Base-by-base conservation (phyloP, 2,113 vertebrate genomes). In the Trichechus manatus region DNA sequence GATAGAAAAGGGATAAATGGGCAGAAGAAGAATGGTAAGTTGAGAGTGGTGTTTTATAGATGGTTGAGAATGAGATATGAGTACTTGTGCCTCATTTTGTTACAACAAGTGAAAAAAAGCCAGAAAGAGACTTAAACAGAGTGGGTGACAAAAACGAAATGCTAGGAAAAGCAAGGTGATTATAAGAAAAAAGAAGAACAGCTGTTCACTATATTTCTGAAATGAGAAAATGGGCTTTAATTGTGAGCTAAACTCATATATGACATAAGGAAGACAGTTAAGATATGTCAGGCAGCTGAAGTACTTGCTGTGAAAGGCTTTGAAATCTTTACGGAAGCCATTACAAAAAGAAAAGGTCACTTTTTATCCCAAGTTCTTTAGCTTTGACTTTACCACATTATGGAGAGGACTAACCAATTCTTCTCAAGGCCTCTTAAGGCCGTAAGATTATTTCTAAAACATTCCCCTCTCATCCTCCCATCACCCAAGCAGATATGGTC, bases 361-460 rank as follows among this genome's bases (percentile, higher is more conserved):
- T 78, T 79, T 96, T 94, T 79, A 96, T 91, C 3, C 50, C 29
- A 20, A 29, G 31, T 83, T 91, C 39, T 91, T 94, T 90, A 88
- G 39, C 42, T 96, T 14, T 92, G 93, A 64, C 89, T 94, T 96
- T 91, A 64, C 15, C 36, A 59, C 23, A 22, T 47, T 85, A 63
- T 70, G 8, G 20, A 84, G 29, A n/a, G n/a, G 22, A 88, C 6
- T 77, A 47, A 59, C 13, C 36, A 31, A 87, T 75, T 64, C 50
- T 82, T 78, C 83, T 53, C 31, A 87, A 88, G 33, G 17, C 17
- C 39, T 50, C 59, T 86, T 90, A 39, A 80, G 33, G 70, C 39
- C 15, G 27, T 1, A 66, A 44, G n/a, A 31, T 23, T 88, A 25
- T 39, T 72, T 23, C 33, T 86, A 66, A 82, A 70, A 93, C 64